Conservation (phyloP, 1,140 invertebrate species). For the Brachionus rotundiformis region DNA sequence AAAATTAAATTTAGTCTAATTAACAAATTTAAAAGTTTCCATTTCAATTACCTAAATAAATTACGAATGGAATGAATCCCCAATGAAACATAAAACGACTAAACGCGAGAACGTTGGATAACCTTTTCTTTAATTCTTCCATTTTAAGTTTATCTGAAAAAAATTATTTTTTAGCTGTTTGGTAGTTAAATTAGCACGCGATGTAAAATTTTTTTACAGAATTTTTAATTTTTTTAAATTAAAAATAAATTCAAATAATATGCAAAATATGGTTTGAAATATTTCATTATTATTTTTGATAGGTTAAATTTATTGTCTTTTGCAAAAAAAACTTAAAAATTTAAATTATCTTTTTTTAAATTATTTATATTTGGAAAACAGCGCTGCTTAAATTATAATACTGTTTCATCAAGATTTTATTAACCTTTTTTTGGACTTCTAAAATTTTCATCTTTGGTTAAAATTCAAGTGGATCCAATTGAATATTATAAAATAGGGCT, state of each 20-base stretch:
- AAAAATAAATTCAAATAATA: not conserved
- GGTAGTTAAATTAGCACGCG: not conserved
- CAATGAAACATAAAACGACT: constrained; percentile 38
- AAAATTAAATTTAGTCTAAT: not conserved
- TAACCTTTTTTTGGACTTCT: no score
- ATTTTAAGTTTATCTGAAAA: constrained; percentile 28
- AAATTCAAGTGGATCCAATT: no score
- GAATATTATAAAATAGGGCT: no score
- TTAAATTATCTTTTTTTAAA: no score
- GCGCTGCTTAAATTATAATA: no score
- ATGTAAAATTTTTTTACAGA: not conserved
- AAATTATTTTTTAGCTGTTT: not conserved
- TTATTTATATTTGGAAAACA: no score
- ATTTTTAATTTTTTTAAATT: not conserved
- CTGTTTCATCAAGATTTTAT: no score
- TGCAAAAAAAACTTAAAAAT: no score
- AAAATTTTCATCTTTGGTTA: no score
- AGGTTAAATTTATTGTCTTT: not conserved
- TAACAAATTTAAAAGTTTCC: not conserved
- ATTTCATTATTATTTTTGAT: not conserved
- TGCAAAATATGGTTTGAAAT: not conserved
- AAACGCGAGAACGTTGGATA: constrained; percentile 39
- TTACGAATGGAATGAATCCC: constrained; percentile 48
- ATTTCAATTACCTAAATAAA: constrained; percentile 33
- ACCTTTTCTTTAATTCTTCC: constrained; percentile 47